Conservation (phyloP, 2,888 invertebrate species). For the Pyralis farinalis region DNA sequence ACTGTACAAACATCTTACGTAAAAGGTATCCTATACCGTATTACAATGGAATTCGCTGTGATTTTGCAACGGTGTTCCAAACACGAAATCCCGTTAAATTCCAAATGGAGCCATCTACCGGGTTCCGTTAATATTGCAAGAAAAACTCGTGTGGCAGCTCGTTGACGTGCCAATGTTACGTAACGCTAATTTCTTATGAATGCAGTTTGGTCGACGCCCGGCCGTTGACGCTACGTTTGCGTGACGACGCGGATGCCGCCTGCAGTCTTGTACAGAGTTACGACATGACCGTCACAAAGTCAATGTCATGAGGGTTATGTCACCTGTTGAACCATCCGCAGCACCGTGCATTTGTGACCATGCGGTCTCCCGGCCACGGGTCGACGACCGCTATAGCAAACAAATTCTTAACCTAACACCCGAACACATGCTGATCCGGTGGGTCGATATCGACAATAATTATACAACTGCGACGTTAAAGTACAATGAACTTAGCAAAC, state of each 20-base stretch:
- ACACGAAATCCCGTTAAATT: slow-evolving; percentile 37
- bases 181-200: slow-evolving; percentile 15
- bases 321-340: slow-evolving; percentile 25
- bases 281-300: slow-evolving; percentile 47
- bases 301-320: slow-evolving; percentile 71
- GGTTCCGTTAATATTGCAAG: slow-evolving; percentile 30
- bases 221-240: slow-evolving; percentile 25
- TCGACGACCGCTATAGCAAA: slow-evolving; percentile 58
- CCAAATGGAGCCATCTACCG: slow-evolving; percentile 21
- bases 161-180: no score
- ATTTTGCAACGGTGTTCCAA: slow-evolving; percentile 21
- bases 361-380: slow-evolving; percentile 17
- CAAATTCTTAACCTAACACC: slow-evolving; percentile 29
- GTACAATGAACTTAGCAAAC: slow-evolving; percentile 11
- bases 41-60: no score
- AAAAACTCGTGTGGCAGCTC: slow-evolving; percentile 24
- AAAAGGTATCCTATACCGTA: slow-evolving; percentile 13
- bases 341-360: no score
- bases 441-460: slow-evolving; percentile 15
- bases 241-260: slow-evolving; percentile 16
- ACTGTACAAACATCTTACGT: no score
- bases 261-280: slow-evolving; percentile 36
- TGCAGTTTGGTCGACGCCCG: slow-evolving; percentile 27
- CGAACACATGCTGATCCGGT: slow-evolving; percentile 32
- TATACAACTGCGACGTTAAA: slow-evolving; percentile 5